Percentiles rank a stretch among this genome's conserved stretches.
These are phyloP conservation scores for Balaenoptera acutorostrata DNA, from an alignment of 2,113 vertebrate genomes.

Conservation along the genomic window DNA sequence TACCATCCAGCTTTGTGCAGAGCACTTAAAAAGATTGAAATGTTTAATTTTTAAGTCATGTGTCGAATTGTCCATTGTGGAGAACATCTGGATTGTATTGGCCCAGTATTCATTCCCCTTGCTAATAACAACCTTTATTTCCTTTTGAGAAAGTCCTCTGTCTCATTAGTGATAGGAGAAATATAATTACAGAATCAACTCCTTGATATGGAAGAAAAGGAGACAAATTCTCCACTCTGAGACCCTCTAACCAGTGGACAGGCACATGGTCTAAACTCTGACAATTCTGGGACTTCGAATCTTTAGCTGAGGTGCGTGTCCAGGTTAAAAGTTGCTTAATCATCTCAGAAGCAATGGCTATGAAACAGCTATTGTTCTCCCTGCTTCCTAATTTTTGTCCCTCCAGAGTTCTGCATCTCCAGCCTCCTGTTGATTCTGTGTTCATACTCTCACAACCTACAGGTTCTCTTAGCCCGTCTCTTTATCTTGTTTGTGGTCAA, in stretches of 20 bases:
- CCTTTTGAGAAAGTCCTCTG: background rate
- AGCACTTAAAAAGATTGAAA: background rate
- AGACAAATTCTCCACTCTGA: background rate
- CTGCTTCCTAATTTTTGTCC: background rate
- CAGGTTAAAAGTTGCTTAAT: background rate
- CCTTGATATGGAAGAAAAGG: background rate
- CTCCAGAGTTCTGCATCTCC: background rate
- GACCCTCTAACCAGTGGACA: rapidly evolving
- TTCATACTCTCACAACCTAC: background rate
- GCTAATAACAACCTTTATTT: background rate
- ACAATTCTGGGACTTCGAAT: background rate
- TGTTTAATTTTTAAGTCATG: background rate
- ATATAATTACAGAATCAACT: background rate
- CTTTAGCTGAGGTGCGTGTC: background rate
- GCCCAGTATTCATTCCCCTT: background rate
- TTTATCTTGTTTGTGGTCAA: background rate
- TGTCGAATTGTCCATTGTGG: background rate
- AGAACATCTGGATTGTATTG: background rate
- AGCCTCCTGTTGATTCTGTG: background rate
- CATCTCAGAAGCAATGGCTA: background rate
- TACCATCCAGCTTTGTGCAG: background rate
- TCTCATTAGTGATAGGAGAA: background rate
- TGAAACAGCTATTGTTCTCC: background rate
- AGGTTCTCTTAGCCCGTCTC: background rate
- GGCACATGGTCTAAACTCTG: background rate